Evolutionary conservation across 1,140 invertebrate genomes (phyloP), one percentile per base, ranked within the genome.

Genomic region (Tachypleus tridentatus): DNA sequence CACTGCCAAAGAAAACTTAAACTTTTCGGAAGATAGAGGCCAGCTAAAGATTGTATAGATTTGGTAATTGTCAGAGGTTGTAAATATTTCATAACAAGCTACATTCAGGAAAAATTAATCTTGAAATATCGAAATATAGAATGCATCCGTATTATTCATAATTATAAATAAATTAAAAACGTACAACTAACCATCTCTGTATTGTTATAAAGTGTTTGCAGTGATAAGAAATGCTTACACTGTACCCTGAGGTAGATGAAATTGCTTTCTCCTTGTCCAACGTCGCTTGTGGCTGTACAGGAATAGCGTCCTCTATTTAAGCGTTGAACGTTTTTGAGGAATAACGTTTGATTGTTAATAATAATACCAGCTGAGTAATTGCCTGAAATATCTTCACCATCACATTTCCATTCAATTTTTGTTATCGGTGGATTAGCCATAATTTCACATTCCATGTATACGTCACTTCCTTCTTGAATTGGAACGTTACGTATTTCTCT

Each of bases 401-500:
- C 85, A 75, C 89, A 87, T 76, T 84, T 88, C 88, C 88, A 91
- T 63, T 85, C 83, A 61, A 91, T 81, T 72, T 87, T 84, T 74
- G 87, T 86, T n/a, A 84, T 83, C 72, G 87, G 86, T 3, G 91
- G 90, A 79, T 92, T 93, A 6, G 89, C 87, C 76, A 86, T 86
- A 66, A 92, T 88, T 74, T 86, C 88, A 77, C 90, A 93, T 76
- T 92, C 90, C 70, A 93, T 87, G 76, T 92, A 92, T 58, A 93
- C 89, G 76, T 93, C 89, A 57, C 87, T 87, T 4, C 88, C 88
- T 70, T 81, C 80, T 64, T 77, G 77, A 52, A 81, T 93, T 77
- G 91, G 87, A 67, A 88, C 85, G 11, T 89, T 86, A 71, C 89
- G 53, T 54, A 54, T 54, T n/a, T 7, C 7, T 8, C 7, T n/a